These are phyloP conservation scores for Neodon shergylaensis DNA, from an alignment of 2,113 vertebrate species.

Conservation along the genomic window DNA sequence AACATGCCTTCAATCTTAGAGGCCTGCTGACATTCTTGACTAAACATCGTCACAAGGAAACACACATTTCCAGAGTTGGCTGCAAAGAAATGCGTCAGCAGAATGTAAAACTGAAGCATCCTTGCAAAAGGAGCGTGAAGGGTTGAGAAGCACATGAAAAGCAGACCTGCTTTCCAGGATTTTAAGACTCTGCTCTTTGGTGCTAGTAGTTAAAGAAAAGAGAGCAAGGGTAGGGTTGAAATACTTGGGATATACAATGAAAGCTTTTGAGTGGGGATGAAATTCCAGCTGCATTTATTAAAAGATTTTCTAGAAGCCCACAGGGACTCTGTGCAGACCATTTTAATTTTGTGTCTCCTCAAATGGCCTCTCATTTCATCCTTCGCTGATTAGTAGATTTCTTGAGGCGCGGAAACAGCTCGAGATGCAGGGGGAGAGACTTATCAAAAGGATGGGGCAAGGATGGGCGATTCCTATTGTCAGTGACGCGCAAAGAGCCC, in stretches of 20 bases:
- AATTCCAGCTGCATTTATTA: slow-evolving; percentile 68
- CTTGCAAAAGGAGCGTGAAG: slow-evolving; percentile 10
- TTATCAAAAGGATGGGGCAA: not conserved
- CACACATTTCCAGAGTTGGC: slow-evolving; percentile 15
- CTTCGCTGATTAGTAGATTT: slow-evolving; percentile 34
- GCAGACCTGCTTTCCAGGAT: slow-evolving; percentile 26
- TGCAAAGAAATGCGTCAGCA: not conserved
- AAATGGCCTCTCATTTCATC: slow-evolving; percentile 12
- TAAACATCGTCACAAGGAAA: slow-evolving; percentile 2
- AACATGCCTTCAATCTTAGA: not conserved
- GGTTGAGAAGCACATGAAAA: not conserved
- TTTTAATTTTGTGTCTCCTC: slow-evolving; percentile 61
- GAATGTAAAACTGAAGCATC: not conserved
- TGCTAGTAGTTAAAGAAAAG: not conserved
- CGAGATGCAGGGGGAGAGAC: too few relatives aligned
- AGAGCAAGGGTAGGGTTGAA: slow-evolving; percentile 2
- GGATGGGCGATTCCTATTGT: not conserved
- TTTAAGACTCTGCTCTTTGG: slow-evolving; percentile 49
- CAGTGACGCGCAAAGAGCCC: not conserved
- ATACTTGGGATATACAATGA: not conserved
- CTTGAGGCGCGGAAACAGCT: not conserved
- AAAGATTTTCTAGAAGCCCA: slow-evolving; percentile 42
- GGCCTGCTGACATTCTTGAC: not conserved
- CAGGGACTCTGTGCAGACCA: slow-evolving; percentile 1
- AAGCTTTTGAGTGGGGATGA: slow-evolving; percentile 46